Evolutionary conservation across 2,888 invertebrate species (phyloP).

Genomic region (Drepanosiphum platanoidis): DNA sequence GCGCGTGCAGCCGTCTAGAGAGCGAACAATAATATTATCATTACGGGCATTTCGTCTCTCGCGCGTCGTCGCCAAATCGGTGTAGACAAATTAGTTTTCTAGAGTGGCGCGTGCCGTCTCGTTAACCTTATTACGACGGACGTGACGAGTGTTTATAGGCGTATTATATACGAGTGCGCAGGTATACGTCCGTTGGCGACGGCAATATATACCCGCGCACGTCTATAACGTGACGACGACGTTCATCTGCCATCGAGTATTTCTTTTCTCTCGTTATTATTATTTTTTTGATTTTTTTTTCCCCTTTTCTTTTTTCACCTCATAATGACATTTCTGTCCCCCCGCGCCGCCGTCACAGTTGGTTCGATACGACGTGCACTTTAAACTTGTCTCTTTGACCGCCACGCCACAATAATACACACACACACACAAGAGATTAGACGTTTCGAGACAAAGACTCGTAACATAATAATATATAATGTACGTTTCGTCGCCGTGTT

Average conservation of each 20-base stretch:
- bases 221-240: not conserved
- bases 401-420: slow-evolving; percentile 14
- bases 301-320: not conserved
- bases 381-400: slow-evolving; percentile 62
- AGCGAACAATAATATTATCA: too few species aligned
- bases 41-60: too few species aligned
- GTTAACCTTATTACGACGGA: slow-evolving; percentile 56
- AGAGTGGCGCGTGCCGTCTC: slow-evolving; percentile 49
- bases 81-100: slow-evolving; percentile 21
- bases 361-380: slow-evolving; percentile 51
- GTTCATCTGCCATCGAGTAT: not conserved
- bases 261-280: not conserved
- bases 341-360: slow-evolving; percentile 32
- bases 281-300: not conserved
- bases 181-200: not conserved
- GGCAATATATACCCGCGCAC: too few species aligned
- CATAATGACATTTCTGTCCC: not conserved
- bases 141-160: slow-evolving; percentile 47
- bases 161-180: not conserved
- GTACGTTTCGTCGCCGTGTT: not conserved
- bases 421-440: slow-evolving; percentile 19
- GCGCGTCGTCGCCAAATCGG: slow-evolving; percentile 11
- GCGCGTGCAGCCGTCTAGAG: not conserved
- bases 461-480: too few species aligned
- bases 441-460: slow-evolving; percentile 7